Evolutionary conservation across 2,888 invertebrate species (phyloP).

Genomic region (Phalangium opilio): DNA sequence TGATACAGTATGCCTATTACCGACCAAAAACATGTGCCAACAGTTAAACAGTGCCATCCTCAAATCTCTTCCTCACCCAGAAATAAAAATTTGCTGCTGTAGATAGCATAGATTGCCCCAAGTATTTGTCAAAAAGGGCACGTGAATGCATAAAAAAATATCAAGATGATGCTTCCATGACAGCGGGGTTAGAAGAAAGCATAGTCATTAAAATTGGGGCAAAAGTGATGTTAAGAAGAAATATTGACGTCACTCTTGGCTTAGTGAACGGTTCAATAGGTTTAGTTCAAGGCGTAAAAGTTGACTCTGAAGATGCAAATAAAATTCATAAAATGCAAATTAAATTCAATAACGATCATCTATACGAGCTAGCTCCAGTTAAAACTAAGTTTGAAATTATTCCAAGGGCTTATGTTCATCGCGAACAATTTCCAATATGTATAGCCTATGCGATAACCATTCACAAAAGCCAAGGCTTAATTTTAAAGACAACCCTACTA

Average conservation of each 20-base stretch:
- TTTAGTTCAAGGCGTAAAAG: background rate
- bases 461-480: slow-evolving; percentile 5
- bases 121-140: background rate
- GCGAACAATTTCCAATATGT: slow-evolving; percentile 2
- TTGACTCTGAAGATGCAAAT: background rate
- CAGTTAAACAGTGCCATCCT: background rate
- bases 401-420: background rate
- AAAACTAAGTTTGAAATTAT: slow-evolving; percentile 2
- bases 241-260: slow-evolving; percentile 2
- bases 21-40: background rate
- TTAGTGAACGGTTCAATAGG: slow-evolving; percentile 6
- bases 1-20: background rate
- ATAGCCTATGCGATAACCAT: slow-evolving; percentile 4
- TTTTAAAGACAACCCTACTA: background rate
- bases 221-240: background rate
- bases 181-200: slow-evolving; percentile 1
- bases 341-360: slow-evolving; percentile 2
- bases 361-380: background rate
- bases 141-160: background rate
- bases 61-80: too few species aligned
- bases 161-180: slow-evolving; percentile 1
- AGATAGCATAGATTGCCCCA: background rate
- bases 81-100: background rate
- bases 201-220: background rate
- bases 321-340: background rate